Percentiles rank a stretch among this genome's conserved stretches.
Evolutionary conservation across 1,140 invertebrate genomes (phyloP).

Genomic region (Nylanderia fulva): DNA sequence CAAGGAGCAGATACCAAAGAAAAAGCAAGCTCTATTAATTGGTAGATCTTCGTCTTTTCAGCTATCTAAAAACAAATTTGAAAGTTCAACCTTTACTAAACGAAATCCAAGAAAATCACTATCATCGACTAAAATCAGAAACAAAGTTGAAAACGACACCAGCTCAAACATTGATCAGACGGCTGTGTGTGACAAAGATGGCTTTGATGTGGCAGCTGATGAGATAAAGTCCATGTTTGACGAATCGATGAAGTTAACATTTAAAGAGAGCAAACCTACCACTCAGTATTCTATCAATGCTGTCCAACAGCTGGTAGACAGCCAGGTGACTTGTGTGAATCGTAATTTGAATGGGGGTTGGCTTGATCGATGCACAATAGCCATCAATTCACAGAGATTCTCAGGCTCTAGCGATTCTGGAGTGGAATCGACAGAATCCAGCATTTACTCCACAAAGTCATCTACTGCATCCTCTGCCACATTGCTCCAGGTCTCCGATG

Average conservation of each 20-base stretch:
- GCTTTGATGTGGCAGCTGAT: slow-evolving; percentile 39
- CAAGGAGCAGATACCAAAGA: slow-evolving; percentile 73
- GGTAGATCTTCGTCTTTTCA: slow-evolving; percentile 83
- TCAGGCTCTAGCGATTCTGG: slow-evolving; percentile 78
- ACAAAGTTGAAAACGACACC: slow-evolving; percentile 61
- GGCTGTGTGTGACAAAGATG: not conserved
- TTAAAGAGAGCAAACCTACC: slow-evolving; percentile 61
- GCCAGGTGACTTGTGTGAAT: slow-evolving; percentile 53
- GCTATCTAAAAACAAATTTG: slow-evolving; percentile 91
- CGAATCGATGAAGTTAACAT: slow-evolving; percentile 77
- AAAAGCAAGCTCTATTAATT: slow-evolving; percentile 76
- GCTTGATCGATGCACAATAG: slow-evolving; percentile 84
- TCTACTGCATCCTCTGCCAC: not conserved
- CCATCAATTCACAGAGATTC: slow-evolving; percentile 62
- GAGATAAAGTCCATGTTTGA: slow-evolving; percentile 63
- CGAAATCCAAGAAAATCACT: slow-evolving; percentile 91
- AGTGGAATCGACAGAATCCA: slow-evolving; percentile 77
- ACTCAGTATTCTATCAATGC: slow-evolving; percentile 80
- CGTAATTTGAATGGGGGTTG: slow-evolving; percentile 86
- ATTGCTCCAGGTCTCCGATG: slow-evolving; percentile 71
- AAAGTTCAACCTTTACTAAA: slow-evolving; percentile 89
- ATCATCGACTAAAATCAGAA: slow-evolving; percentile 78
- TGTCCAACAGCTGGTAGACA: slow-evolving; percentile 79
- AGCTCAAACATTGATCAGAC: not conserved
- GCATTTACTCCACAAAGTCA: slow-evolving; percentile 59